Percentiles rank a stretch among this genome's conserved stretches.
Evolutionary conservation across 2,113 vertebrate species (phyloP).

Genomic region (Sturnus vulgaris): DNA sequence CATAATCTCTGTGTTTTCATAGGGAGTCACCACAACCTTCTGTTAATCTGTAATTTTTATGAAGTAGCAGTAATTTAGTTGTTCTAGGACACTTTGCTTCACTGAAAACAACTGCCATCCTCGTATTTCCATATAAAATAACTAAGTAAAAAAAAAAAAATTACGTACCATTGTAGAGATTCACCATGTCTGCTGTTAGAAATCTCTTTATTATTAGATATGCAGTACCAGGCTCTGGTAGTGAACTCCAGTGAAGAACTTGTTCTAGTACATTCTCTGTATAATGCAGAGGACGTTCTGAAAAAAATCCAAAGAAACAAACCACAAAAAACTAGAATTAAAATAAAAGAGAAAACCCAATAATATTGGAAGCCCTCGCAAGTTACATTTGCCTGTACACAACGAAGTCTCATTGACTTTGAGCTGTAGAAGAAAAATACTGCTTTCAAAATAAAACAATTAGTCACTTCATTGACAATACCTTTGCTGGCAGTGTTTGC

Average conservation of each 20-base stretch:
- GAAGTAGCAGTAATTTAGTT: background rate
- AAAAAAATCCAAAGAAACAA: background rate
- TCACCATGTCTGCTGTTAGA: constrained; percentile 55
- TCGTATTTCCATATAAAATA: background rate
- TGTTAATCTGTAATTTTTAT: background rate
- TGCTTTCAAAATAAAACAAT: background rate
- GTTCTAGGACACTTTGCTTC: background rate
- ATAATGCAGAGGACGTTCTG: constrained; percentile 92
- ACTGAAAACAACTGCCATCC: background rate
- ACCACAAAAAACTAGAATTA: background rate
- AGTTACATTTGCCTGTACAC: background rate
- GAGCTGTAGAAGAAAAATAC: background rate
- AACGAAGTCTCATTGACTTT: background rate
- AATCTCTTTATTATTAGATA: constrained; percentile 90
- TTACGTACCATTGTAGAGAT: constrained; percentile 71
- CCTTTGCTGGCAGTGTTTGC: background rate
- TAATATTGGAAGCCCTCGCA: background rate
- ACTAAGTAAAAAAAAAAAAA: background rate
- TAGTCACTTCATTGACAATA: background rate
- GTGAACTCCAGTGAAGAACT: constrained; percentile 87
- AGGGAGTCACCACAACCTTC: background rate
- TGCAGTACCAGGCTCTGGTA: constrained; percentile 85
- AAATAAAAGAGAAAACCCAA: background rate
- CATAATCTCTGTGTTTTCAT: background rate
- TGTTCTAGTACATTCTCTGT: constrained; percentile 91